Evolutionary conservation across 2,888 invertebrate genomes (phyloP).

Genomic region (Microplitis deprimator): DNA sequence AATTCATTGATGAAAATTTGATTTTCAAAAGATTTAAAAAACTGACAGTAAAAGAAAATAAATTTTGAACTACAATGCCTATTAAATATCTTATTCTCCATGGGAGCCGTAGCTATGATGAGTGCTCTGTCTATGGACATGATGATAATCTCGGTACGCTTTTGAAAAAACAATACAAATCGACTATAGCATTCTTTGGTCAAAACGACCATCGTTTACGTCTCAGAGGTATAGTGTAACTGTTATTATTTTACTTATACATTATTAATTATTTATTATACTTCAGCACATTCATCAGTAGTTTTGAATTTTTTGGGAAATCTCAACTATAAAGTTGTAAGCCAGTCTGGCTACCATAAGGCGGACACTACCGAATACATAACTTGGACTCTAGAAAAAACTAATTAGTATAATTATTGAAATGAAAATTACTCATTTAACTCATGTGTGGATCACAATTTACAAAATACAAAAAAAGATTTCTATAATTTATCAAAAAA

Average conservation of each 20-base stretch:
- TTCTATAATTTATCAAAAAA: too few species aligned
- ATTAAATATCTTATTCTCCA: not conserved
- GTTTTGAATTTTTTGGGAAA: not conserved
- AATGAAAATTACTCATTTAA: too few species aligned
- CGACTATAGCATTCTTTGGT: not conserved
- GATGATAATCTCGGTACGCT: not conserved
- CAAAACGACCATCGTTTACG: not conserved
- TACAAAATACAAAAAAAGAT: too few species aligned
- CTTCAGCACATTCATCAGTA: not conserved
- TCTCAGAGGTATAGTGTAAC: not conserved
- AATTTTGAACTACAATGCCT: too few species aligned
- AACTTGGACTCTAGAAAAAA: not conserved
- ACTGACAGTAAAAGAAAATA: too few species aligned
- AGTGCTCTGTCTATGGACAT: not conserved
- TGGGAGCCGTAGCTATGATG: not conserved
- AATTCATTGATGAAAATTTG: too few species aligned
- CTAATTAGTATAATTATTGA: not conserved
- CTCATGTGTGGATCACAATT: too few species aligned
- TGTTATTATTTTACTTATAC: not conserved
- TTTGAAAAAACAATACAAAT: not conserved
- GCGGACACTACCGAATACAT: not conserved
- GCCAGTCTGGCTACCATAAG: not conserved
- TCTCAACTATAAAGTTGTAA: not conserved
- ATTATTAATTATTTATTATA: not conserved
- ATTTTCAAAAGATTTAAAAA: too few species aligned